phyloP scores from a whole-genome alignment of 1,140 invertebrate genomes.

The Parapsyche elsis region DNA sequence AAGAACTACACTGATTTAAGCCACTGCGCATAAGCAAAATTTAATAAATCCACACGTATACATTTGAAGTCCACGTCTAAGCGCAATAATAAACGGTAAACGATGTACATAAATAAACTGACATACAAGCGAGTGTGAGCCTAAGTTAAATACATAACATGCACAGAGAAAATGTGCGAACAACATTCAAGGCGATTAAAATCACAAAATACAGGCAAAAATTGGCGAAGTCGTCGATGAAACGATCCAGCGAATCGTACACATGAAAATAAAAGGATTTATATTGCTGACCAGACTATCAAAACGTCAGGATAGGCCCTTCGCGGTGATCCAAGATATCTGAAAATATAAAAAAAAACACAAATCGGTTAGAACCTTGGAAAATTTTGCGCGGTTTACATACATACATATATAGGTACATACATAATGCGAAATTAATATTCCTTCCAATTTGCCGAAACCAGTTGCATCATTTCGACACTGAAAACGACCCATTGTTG shows the following conservation, averaged over 20 bases:
- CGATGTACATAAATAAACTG: too few relatives aligned
- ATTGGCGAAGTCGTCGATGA: background rate
- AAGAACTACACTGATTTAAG: too few relatives aligned
- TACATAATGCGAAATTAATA: too few relatives aligned
- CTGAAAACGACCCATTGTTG: background rate
- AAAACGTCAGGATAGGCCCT: conserved; percentile 89
- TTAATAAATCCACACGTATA: too few relatives aligned
- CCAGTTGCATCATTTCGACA: background rate
- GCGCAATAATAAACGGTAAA: too few relatives aligned
- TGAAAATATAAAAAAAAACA: conserved; percentile 68
- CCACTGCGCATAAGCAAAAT: too few relatives aligned
- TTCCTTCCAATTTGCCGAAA: too few relatives aligned
- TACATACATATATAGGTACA: too few relatives aligned
- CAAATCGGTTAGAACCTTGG: too few relatives aligned
- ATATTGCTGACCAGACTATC: conserved; percentile 59
- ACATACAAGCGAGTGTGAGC: background rate
- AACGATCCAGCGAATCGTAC: background rate
- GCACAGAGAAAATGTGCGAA: background rate
- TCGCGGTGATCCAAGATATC: conserved; percentile 89
- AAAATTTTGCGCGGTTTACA: too few relatives aligned
- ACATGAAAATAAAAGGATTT: background rate
- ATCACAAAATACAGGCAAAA: conserved; percentile 28
- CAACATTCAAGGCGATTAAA: conserved; percentile 14
- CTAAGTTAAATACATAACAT: background rate
- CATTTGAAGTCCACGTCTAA: too few relatives aligned